phyloP scores from a whole-genome alignment of 64 coral and sea anemone species.

The Porites lutea region DNA sequence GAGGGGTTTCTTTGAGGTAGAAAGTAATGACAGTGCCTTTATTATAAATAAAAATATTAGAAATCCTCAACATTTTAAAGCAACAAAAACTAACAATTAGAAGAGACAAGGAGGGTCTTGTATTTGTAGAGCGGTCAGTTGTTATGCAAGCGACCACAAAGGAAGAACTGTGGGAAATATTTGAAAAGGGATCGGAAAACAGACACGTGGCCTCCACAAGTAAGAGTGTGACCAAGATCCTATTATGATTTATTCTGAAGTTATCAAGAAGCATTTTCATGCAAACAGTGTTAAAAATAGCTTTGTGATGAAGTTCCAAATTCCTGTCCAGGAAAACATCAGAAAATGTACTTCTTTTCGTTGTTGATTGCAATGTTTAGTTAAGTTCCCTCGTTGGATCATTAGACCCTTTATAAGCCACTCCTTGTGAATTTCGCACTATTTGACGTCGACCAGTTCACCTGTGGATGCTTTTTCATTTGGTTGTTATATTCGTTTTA shows the following conservation, averaged over 20 bases:
- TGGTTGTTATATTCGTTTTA: no score
- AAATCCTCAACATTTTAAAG: constrained; percentile 67
- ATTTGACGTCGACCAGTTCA: no score
- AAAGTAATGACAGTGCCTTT: no score
- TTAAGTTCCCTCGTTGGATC: no score
- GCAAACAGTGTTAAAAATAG: neutral
- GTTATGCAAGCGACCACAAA: constrained; percentile 70
- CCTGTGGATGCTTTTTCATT: no score
- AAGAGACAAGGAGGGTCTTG: constrained; percentile 98
- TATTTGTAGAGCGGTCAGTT: constrained; percentile 89
- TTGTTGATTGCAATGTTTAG: no score
- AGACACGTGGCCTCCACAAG: constrained; percentile 97
- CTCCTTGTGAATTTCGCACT: no score
- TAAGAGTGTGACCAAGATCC: constrained; percentile 47
- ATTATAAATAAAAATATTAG: neutral
- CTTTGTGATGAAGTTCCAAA: neutral
- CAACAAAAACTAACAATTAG: constrained; percentile 93
- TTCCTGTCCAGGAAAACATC: no score
- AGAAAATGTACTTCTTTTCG: no score
- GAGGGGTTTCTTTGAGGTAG: no score
- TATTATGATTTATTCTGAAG: neutral
- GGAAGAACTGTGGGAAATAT: constrained; percentile 72
- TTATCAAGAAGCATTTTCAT: neutral
- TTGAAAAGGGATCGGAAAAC: constrained; percentile 97
- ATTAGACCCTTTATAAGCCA: no score